Conservation (phyloP, 2,888 invertebrate species). For the Pimpla rufipes region DNA sequence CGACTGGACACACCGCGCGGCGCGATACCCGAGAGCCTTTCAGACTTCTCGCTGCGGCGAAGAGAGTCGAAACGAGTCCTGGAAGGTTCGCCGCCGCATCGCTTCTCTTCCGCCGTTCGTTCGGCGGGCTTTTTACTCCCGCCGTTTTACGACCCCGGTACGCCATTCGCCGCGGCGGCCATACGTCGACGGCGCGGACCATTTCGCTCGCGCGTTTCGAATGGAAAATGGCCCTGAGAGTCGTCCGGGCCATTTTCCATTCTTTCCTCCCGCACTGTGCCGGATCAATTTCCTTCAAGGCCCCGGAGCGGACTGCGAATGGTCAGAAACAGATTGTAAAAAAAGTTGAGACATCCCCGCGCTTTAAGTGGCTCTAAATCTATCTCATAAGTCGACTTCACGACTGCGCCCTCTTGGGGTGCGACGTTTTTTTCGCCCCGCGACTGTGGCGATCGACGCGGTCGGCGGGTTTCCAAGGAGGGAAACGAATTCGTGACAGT, state of each 20-base stretch:
- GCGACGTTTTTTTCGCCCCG: no score
- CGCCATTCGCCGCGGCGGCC: no score
- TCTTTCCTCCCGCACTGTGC: not conserved
- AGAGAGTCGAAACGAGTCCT: not conserved
- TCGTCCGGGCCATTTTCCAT: not conserved
- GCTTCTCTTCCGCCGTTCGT: slow-evolving; percentile 7
- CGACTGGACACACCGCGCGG: not conserved
- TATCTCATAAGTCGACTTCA: no score
- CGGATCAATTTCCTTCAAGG: not conserved
- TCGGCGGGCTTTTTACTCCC: not conserved
- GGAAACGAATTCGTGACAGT: not conserved
- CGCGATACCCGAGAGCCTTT: slow-evolving; percentile 3
- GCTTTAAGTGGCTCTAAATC: no score
- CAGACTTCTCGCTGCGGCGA: slow-evolving; percentile 12
- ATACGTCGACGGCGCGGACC: not conserved
- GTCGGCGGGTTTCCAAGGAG: no score
- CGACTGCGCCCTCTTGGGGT: not conserved
- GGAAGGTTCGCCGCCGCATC: not conserved
- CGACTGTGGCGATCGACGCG: no score
- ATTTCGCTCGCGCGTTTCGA: no score
- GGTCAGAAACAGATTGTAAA: not conserved
- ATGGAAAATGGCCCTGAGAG: no score
- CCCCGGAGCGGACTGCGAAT: not conserved
- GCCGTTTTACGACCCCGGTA: not conserved
- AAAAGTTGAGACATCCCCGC: no score